Evolutionary conservation across 2,888 invertebrate genomes (phyloP), one percentile per base, ranked within the genome.

Genomic region (Ctenicera cuprea): DNA sequence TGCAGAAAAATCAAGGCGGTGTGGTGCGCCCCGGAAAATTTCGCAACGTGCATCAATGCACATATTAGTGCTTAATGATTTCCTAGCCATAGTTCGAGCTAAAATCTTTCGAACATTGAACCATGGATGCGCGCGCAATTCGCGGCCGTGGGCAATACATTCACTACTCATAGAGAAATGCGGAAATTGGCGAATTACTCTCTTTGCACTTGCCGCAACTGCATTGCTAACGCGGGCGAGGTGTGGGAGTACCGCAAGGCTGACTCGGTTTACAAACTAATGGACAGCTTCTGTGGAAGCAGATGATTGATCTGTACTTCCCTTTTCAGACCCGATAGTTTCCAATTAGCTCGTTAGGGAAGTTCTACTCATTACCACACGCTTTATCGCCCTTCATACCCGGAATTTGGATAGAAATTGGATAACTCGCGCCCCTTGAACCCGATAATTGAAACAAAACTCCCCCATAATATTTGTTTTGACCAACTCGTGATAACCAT

Each of bases 161-260:
- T 80, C 79, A 78, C 79, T 77, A 73, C 65, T 75, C 45, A 62
- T 65, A 75, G 79, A 80, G 80, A 81, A 81, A 81, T 81, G 80
- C 80, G 80, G 79, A 80, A 80, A 80, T 79, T 68, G 62, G 68
- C 64, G 61, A 74, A 64, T 65, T 62, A 62, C 62, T 20, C 62
- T 62, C 62, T 59, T 59, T 77, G 76, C 78, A 79, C 77, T 80
- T 77, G 78, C 76, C 71, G 75, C 76, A 76, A 77, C 76, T 73
- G 74, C 73, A 70, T 67, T 52, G 54, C 74, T 65, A 73, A 76
- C 48, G 69, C 22, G 14, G 26, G 57, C 75, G 67, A 74, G 68
- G 77, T 77, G 80, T 76, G 76, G 78, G 77, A 77, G 79, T 73
- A 61, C 64, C 57, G 67, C 78, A 80, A 80, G 78, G 79, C 76